Evolutionary conservation across 2,113 vertebrate genomes (phyloP).

Genomic region (Geococcyx californianus): DNA sequence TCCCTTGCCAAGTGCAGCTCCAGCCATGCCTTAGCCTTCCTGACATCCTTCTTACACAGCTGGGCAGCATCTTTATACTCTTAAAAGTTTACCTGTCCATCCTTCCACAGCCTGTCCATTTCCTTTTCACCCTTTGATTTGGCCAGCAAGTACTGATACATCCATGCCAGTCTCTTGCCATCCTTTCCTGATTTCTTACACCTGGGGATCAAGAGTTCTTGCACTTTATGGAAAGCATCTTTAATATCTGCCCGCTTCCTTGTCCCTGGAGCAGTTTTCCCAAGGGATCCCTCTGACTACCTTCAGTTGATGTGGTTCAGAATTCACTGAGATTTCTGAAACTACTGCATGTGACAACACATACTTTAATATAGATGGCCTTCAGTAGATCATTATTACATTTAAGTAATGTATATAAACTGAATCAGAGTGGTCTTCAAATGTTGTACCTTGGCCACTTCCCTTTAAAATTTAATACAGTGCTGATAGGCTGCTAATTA

Average conservation of each 20-base stretch:
- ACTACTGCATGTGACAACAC: too few relatives aligned
- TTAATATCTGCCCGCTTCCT: not conserved
- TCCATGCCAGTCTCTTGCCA: not conserved
- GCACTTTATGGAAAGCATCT: not conserved
- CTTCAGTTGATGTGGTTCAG: not conserved
- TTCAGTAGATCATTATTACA: not conserved
- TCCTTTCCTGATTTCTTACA: not conserved
- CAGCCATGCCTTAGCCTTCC: not conserved
- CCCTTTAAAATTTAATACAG: not conserved
- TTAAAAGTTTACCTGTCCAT: not conserved
- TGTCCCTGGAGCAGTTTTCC: not conserved
- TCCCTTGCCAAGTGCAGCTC: not conserved
- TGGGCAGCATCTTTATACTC: not conserved
- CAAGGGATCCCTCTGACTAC: not conserved
- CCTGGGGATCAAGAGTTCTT: not conserved
- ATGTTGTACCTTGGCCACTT: not conserved
- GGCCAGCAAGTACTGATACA: not conserved
- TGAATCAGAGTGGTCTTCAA: not conserved
- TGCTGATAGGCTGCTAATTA: not conserved
- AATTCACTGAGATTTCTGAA: not conserved
- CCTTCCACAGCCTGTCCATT: not conserved
- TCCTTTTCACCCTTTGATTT: not conserved
- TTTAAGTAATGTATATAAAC: not conserved
- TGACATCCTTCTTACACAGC: not conserved
- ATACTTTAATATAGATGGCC: not conserved